A percentile compares a stretch with the other conserved stretches of the same genome.
phyloP scores from a whole-genome alignment of 2,797 vertebrate genomes.

The Acanthurus lineatus region DNA sequence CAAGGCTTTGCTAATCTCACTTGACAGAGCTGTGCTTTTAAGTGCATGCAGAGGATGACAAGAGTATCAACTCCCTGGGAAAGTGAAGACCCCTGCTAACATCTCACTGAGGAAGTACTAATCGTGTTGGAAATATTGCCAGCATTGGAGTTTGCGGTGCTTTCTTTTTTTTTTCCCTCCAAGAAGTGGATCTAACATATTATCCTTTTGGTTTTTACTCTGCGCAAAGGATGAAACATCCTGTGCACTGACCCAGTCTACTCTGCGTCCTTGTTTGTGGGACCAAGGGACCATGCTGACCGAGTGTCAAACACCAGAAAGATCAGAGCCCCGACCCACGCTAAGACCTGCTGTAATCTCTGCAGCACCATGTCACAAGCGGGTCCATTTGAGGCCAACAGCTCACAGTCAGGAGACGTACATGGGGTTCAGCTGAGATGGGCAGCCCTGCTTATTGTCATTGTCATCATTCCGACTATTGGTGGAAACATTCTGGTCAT shows the following conservation, averaged over 20 bases:
- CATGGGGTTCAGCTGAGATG: slow-evolving; percentile 82
- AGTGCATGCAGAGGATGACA: slow-evolving; percentile 35
- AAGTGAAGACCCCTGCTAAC: slow-evolving; percentile 38
- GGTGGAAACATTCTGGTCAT: slow-evolving; percentile 98
- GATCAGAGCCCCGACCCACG: slow-evolving; percentile 81
- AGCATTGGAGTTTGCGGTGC: slow-evolving; percentile 25
- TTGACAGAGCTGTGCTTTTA: slow-evolving; percentile 31
- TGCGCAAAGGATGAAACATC: slow-evolving; percentile 48
- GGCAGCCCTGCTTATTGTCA: slow-evolving; percentile 91
- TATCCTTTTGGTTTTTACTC: slow-evolving; percentile 17
- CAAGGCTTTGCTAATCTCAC: slow-evolving; percentile 29
- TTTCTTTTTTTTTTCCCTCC: neutral
- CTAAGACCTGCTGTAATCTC: slow-evolving; percentile 62
- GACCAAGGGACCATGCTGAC: slow-evolving; percentile 91
- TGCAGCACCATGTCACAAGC: slow-evolving; percentile 79
- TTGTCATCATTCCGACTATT: slow-evolving; percentile 96
- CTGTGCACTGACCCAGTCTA: slow-evolving; percentile 50
- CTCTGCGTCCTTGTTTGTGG: slow-evolving; percentile 58
- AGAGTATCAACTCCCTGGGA: slow-evolving; percentile 35
- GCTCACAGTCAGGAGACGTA: slow-evolving; percentile 65
- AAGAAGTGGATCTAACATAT: slow-evolving; percentile 21
- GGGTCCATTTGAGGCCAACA: slow-evolving; percentile 72
- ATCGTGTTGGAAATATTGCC: slow-evolving; percentile 67
- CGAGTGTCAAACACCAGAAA: slow-evolving; percentile 81
- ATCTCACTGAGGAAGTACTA: slow-evolving; percentile 62